Conservation (phyloP, 2,113 vertebrate species). For the Bungarus multicinctus region DNA sequence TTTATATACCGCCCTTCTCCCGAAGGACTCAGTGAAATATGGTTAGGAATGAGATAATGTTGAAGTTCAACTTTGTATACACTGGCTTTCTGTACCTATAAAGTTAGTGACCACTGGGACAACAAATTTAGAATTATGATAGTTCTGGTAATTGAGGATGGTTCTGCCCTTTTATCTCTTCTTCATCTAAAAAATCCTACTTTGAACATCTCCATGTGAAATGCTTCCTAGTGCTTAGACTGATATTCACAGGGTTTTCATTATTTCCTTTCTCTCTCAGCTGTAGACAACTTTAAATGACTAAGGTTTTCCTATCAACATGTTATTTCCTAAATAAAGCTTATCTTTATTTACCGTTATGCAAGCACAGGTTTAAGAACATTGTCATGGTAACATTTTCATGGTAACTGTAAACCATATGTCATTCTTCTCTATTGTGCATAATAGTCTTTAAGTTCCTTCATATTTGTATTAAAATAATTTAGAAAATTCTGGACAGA, state of each 20-base stretch:
- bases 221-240: not conserved
- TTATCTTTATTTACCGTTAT: not conserved
- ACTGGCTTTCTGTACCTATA: not conserved
- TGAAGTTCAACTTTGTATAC: not conserved
- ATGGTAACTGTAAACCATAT: not conserved
- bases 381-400: not conserved
- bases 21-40: too few relatives aligned
- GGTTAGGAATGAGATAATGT: not conserved
- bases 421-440: not conserved
- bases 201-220: not conserved
- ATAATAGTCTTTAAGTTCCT: not conserved
- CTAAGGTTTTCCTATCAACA: not conserved
- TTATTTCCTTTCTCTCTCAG: not conserved
- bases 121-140: not conserved
- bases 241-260: not conserved
- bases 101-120: not conserved
- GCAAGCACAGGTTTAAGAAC: not conserved
- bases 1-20: too few relatives aligned
- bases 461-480: not conserved
- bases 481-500: not conserved
- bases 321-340: not conserved
- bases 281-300: not conserved
- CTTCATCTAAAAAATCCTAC: not conserved
- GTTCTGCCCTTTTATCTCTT: not conserved
- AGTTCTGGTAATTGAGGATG: not conserved